These are phyloP conservation scores for Otolemur crassicaudatus DNA, from an alignment of 2,797 vertebrate genomes.

Conservation along the genomic window DNA sequence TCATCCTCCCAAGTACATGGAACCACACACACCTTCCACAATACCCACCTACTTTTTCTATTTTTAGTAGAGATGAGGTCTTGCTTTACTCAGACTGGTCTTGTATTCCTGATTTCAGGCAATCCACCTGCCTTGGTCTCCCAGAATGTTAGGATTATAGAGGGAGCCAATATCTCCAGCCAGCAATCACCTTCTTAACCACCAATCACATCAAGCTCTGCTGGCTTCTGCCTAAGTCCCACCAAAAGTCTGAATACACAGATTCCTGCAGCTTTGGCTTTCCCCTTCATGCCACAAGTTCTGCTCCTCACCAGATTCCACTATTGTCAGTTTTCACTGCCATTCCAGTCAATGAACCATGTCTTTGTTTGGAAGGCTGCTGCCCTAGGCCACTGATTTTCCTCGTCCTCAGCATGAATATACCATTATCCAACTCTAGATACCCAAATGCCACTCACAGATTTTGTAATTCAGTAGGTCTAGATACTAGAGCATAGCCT, in stretches of 20 bases:
- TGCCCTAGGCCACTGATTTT: not conserved
- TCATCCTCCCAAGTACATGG: too few species aligned
- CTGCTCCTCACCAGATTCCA: not conserved
- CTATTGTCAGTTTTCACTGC: not conserved
- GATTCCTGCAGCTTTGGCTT: not conserved
- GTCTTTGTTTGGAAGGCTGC: not conserved
- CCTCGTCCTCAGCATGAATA: not conserved
- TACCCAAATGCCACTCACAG: too few species aligned
- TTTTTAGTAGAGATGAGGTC: too few species aligned
- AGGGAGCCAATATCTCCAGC: too few species aligned
- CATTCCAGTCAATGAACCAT: not conserved
- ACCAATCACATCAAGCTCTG: too few species aligned
- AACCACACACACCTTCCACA: too few species aligned
- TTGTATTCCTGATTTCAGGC: too few species aligned
- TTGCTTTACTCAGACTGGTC: too few species aligned
- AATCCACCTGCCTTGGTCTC: too few species aligned
- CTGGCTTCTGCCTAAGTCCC: not conserved
- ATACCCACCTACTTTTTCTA: too few species aligned
- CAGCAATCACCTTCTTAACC: not conserved
- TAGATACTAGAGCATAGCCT: not conserved
- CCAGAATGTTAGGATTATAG: too few species aligned
- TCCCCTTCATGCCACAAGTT: not conserved
- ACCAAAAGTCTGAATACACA: not conserved
- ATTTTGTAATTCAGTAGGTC: not conserved
- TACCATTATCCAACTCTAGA: not conserved